phyloP scores from a whole-genome alignment of 2,888 invertebrate genomes.

The Leptopilina syphax region DNA sequence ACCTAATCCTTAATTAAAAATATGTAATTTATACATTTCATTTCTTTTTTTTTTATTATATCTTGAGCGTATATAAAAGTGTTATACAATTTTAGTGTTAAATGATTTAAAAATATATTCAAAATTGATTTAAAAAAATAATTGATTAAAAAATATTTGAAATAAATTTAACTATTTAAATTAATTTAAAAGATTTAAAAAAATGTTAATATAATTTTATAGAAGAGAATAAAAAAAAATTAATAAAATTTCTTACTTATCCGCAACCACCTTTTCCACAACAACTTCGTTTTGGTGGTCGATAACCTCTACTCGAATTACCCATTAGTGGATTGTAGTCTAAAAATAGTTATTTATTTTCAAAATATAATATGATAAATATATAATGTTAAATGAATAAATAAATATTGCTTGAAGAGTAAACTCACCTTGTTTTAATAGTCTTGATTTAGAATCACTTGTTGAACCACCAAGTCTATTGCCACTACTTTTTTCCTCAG shows the following conservation, averaged over 20 bases:
- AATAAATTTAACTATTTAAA: not conserved
- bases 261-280: constrained; percentile 74
- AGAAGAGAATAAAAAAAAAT: too few species aligned
- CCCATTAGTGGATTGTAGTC: constrained; percentile 75
- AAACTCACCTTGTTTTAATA: constrained; percentile 43
- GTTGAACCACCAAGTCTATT: constrained; percentile 41
- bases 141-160: too few species aligned
- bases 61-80: too few species aligned
- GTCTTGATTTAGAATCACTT: constrained; percentile 42
- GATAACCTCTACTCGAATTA: constrained; percentile 65
- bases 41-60: too few species aligned
- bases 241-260: constrained; percentile 53
- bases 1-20: not conserved
- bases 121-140: too few species aligned
- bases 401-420: not conserved
- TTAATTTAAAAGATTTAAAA: not conserved
- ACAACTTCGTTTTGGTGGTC: constrained; percentile 71
- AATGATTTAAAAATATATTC: too few species aligned
- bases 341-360: constrained; percentile 50
- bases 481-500: constrained; percentile 34
- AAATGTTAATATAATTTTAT: not conserved
- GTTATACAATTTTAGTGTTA: too few species aligned
- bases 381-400: not conserved
- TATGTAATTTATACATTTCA: not conserved
- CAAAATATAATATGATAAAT: not conserved